phyloP scores from a whole-genome alignment of 2,113 vertebrate genomes.

The Apus apus region DNA sequence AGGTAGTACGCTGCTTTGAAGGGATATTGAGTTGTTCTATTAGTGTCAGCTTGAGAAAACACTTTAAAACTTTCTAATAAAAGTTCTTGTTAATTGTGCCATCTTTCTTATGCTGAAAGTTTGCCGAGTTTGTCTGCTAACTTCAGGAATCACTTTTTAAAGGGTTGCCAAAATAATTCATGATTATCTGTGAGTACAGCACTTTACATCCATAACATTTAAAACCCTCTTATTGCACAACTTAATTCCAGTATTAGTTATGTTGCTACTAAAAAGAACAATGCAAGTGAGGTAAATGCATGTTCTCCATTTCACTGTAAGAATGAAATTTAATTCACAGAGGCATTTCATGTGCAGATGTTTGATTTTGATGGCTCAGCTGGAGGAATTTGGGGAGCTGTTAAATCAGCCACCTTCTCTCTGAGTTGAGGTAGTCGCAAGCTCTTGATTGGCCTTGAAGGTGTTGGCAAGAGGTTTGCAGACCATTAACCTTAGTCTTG shows the following conservation, averaged over 20 bases:
- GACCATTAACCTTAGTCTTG: not conserved
- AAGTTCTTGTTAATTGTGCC: not conserved
- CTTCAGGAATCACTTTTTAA: not conserved
- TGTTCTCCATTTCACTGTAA: not conserved
- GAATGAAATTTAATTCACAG: not conserved
- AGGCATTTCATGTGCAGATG: not conserved
- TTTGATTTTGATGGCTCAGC: not conserved
- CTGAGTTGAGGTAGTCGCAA: not conserved
- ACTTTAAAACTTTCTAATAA: not conserved
- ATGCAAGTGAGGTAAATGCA: not conserved
- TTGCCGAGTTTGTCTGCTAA: not conserved
- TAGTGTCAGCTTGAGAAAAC: not conserved
- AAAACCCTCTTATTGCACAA: not conserved
- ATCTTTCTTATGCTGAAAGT: not conserved
- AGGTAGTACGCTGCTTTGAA: not conserved
- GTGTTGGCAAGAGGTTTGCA: not conserved
- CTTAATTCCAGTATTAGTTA: not conserved
- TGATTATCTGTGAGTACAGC: not conserved
- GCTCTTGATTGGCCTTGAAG: not conserved
- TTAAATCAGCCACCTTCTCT: not conserved
- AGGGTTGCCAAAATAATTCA: not conserved
- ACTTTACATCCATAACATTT: not conserved
- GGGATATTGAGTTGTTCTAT: not conserved
- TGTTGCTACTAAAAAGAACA: not conserved
- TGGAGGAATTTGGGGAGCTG: not conserved